Percentiles rank a stretch among this genome's conserved stretches.
Conservation (phyloP, 2,888 invertebrate species). For the Polymixis lichenea region DNA sequence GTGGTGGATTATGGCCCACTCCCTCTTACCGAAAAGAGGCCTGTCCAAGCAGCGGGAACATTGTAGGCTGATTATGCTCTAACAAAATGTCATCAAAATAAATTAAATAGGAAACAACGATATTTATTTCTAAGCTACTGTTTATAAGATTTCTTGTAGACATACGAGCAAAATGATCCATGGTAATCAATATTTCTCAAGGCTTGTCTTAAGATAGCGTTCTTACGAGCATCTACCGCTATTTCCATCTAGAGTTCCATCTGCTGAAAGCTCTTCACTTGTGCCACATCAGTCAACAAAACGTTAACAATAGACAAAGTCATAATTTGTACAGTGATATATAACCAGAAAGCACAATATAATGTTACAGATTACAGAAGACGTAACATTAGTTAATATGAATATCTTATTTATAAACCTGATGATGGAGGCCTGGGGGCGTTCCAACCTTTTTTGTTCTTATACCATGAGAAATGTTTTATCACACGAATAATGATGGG, state of each 20-base stretch:
- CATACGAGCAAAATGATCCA: background rate
- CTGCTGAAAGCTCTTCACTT: constrained; percentile 58
- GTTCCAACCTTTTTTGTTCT: constrained; percentile 56
- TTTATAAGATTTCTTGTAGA: background rate
- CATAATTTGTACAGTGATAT: constrained; percentile 87
- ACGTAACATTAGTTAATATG: constrained; percentile 85
- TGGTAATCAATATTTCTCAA: background rate
- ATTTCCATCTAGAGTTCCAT: background rate
- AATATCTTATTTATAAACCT: constrained; percentile 73
- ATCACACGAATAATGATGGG: constrained; percentile 56
- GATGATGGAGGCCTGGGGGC: constrained; percentile 64
- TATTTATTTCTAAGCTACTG: background rate
- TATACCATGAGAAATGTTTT: constrained; percentile 59
- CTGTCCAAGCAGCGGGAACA: background rate
- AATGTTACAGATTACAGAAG: constrained; percentile 84
- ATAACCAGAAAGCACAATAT: constrained; percentile 85
- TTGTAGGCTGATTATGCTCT: background rate
- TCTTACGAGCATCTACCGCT: background rate
- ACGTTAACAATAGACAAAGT: constrained; percentile 83
- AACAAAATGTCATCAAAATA: background rate
- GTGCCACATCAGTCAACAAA: constrained; percentile 70
- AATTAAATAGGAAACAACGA: background rate
- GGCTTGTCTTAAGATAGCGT: background rate
- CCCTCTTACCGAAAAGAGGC: background rate
- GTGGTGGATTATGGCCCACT: background rate